Conservation (phyloP, 2,888 invertebrate species). For the Clivina fossor region DNA sequence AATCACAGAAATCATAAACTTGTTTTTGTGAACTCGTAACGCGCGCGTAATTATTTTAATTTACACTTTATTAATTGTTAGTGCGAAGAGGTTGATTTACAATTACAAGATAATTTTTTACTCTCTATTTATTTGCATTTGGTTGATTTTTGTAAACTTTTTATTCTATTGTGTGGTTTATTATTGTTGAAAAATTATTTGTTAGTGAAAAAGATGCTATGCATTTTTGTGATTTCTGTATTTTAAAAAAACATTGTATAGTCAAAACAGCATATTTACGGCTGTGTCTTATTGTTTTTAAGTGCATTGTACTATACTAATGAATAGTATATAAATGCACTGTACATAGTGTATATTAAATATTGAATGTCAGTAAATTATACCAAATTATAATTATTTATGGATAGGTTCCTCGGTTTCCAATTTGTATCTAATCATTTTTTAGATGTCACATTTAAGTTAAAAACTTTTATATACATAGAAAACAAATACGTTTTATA, state of each 20-base stretch:
- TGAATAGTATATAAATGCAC: conserved; percentile 22
- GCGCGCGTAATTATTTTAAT: not conserved
- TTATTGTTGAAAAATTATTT: no score
- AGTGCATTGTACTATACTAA: conserved; percentile 23
- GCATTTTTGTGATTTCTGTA: conserved; percentile 44
- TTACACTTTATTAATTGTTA: not conserved
- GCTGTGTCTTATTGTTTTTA: conserved; percentile 49
- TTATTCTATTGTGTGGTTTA: conserved; percentile 9
- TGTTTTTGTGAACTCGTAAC: not conserved
- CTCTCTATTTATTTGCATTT: not conserved
- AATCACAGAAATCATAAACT: conserved; percentile 28
- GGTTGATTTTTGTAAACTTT: conserved; percentile 11
- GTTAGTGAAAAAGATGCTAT: not conserved
- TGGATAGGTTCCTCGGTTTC: conserved; percentile 33
- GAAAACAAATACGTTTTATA: not conserved
- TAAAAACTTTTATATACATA: conserved; percentile 19
- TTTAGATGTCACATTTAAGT: conserved; percentile 32
- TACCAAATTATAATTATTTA: conserved; percentile 31
- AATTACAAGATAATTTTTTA: no score
- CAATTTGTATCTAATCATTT: conserved; percentile 8
- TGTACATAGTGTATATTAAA: conserved; percentile 34
- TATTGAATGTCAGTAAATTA: conserved; percentile 31
- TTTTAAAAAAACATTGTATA: conserved; percentile 47
- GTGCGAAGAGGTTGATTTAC: not conserved
- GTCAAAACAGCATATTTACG: conserved; percentile 49